These are phyloP conservation scores for Corythaeola cristata DNA, from an alignment of 2,113 vertebrate species.

Conservation along the genomic window DNA sequence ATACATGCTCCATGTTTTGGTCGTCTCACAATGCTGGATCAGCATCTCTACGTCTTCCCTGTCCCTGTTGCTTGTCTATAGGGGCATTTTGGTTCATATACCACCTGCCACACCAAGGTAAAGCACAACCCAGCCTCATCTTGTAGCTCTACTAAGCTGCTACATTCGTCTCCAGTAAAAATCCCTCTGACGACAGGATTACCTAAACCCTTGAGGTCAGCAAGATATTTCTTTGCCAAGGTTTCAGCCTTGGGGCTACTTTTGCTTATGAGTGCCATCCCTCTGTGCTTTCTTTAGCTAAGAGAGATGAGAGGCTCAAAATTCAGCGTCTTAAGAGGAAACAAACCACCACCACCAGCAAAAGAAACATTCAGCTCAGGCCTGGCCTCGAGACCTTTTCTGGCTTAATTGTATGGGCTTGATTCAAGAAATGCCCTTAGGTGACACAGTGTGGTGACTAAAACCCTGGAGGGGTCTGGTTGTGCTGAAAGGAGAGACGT, in stretches of 20 bases:
- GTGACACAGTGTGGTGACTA: not conserved
- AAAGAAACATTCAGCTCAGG: not conserved
- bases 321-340: not conserved
- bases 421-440: not conserved
- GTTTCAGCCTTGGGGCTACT: not conserved
- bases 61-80: not conserved
- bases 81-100: not conserved
- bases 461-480: not conserved
- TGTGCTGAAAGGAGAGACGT: not conserved
- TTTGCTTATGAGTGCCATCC: not conserved
- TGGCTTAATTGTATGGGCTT: not conserved
- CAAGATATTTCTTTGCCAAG: not conserved
- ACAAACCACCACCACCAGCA: not conserved
- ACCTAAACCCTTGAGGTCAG: not conserved
- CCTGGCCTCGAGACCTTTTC: not conserved
- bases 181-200: not conserved
- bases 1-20: accelerated
- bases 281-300: not conserved
- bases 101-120: not conserved
- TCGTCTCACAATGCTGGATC: not conserved
- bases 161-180: not conserved
- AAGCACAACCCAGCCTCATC: not conserved
- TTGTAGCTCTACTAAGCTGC: not conserved
- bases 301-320: not conserved
- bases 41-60: not conserved